Evolutionary conservation across 2,888 invertebrate species (phyloP), one percentile per base, ranked within the genome.

Genomic region (Tenthredo scrophulariae): DNA sequence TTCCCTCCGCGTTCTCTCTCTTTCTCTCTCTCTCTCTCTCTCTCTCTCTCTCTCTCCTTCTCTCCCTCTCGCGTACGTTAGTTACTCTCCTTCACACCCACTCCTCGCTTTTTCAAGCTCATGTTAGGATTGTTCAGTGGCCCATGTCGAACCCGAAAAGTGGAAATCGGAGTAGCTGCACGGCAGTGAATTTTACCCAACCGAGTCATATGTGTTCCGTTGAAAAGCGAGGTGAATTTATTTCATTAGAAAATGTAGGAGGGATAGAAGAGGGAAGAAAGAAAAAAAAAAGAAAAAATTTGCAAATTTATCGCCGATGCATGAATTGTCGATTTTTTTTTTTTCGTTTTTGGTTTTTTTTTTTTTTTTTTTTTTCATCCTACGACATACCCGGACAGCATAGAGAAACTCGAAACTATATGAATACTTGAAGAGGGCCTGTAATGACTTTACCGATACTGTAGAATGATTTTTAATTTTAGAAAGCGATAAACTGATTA

Each of bases 1-100:
- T 91, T 92, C 87, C 88, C 90, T 90, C 40, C 10, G 22, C 80
- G 1, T 92, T 92, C 92, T 91, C 91, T 90, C 65, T 40, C 46
- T 84, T 92, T 92, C 92, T 91, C 91, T 90, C 65, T 37, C 43
- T 84, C 84, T 37, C 92, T 92, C 92, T 91, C 87, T 88, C 90
- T 90, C n/a, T 92, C 92, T 91, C 62, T 13, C 92, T 92, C 92
- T 91, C 92, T 91, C 91, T 82, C 70, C 82, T 62, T 85, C 80
- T 6, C 58, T 72, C 67, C 29, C 83, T 84, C 84, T 85, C 85
- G 84, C 46, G 46, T 67, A n/a, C 33, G 15, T 37, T 22, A 13
- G 40, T 75, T 40, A 26, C 26, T 46, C 26, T 62, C 29, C 62
- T 67, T 67, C 22, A 67, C 84, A 67, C 70, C 77, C 85, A 50